Conservation (phyloP, 2,888 invertebrate species). For the Drosophila austrosaltans region DNA sequence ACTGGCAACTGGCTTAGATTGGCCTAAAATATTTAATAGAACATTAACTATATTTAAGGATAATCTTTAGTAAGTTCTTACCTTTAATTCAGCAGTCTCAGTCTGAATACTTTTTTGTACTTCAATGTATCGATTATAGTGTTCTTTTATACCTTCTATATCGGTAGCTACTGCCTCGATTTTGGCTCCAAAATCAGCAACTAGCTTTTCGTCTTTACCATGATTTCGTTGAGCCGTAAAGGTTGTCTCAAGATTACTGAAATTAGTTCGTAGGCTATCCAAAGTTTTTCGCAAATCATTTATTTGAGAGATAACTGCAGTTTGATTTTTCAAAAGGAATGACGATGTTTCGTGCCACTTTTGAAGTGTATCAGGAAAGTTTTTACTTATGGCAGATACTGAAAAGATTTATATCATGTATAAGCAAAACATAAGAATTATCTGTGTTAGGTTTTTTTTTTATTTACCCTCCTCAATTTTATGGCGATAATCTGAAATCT, state of each 20-base stretch:
- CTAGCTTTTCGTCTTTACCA: conserved; percentile 81
- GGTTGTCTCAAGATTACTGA: conserved; percentile 73
- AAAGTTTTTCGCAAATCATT: conserved; percentile 86
- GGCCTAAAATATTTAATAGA: conserved; percentile 49
- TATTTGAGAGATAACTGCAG: conserved; percentile 85
- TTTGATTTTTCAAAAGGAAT: conserved; percentile 88
- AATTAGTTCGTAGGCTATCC: conserved; percentile 84
- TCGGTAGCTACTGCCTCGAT: conserved; percentile 81
- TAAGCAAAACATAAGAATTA: conserved; percentile 8
- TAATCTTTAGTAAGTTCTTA: not conserved
- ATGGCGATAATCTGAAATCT: conserved; percentile 81
- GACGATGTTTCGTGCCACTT: conserved; percentile 89
- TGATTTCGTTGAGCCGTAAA: conserved; percentile 77
- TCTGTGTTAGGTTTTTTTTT: not conserved
- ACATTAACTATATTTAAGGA: not conserved
- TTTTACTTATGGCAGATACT: conserved; percentile 88
- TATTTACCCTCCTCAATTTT: conserved; percentile 82
- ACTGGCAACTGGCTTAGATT: conserved; percentile 62
- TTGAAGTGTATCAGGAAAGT: conserved; percentile 88
- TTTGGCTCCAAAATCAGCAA: conserved; percentile 83
- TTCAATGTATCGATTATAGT: conserved; percentile 76
- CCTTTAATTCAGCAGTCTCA: conserved; percentile 69
- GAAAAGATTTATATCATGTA: conserved; percentile 41
- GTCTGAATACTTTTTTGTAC: conserved; percentile 70
- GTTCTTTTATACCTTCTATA: conserved; percentile 80